Percentiles rank a stretch among this genome's conserved stretches.
Evolutionary conservation across 1,140 invertebrate genomes (phyloP).

Genomic region (Gyrodactylus bullatarudis): DNA sequence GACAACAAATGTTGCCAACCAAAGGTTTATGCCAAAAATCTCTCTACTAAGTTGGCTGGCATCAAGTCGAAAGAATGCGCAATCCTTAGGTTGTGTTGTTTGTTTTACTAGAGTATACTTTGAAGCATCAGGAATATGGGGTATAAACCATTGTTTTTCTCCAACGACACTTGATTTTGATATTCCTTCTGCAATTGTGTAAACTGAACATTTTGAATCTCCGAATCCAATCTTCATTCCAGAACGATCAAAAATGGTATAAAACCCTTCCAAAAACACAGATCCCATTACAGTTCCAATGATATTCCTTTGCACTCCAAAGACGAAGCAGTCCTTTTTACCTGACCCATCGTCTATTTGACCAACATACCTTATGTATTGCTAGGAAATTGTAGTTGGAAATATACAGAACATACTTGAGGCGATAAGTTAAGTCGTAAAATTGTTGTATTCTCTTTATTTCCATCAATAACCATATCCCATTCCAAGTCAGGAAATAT

Average conservation of each 20-base stretch:
- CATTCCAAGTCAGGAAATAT: neutral
- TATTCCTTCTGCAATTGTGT: neutral
- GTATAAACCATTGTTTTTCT: neutral
- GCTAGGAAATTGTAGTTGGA: neutral
- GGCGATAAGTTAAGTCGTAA: neutral
- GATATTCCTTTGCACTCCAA: neutral
- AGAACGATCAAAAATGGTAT: conserved; percentile 16
- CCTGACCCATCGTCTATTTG: neutral
- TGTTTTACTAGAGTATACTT: neutral
- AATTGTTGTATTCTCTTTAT: neutral
- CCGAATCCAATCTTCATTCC: conserved; percentile 14
- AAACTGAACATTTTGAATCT: conserved; percentile 12
- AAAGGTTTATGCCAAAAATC: conserved; percentile 16
- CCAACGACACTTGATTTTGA: neutral
- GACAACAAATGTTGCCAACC: conserved; percentile 22
- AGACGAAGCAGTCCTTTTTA: neutral
- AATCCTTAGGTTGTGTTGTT: neutral
- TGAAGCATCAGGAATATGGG: neutral
- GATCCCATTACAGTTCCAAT: conserved; percentile 11
- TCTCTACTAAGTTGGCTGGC: neutral
- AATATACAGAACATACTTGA: neutral
- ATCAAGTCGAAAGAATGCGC: neutral
- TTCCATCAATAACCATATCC: neutral
- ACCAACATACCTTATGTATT: neutral
- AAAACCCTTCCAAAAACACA: conserved; percentile 18